Evolutionary conservation across 1,140 invertebrate genomes (phyloP).

Genomic region (Drosophila nikananu): DNA sequence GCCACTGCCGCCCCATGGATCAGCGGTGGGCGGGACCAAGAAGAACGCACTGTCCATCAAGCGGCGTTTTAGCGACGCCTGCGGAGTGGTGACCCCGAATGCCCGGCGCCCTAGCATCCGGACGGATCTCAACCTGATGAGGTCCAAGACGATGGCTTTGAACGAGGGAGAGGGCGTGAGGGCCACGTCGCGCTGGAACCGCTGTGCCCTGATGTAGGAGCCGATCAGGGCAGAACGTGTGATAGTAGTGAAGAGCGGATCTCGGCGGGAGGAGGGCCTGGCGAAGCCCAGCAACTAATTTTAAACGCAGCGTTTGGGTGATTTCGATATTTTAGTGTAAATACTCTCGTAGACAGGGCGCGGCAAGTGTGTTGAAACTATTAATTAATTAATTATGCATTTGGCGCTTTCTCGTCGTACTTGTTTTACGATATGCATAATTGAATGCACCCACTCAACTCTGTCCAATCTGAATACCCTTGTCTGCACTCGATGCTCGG

Average conservation of each 20-base stretch:
- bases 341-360: constrained; percentile 42
- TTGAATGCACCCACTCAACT: constrained; percentile 28
- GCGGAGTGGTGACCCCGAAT: constrained; percentile 93
- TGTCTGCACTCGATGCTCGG: constrained; percentile 31
- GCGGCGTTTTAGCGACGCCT: constrained; percentile 92
- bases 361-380: constrained; percentile 34
- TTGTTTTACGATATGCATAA: constrained; percentile 39
- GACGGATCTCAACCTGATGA: constrained; percentile 94
- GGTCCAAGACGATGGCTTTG: constrained; percentile 91
- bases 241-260: constrained; percentile 65
- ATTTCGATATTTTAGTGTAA: constrained; percentile 74
- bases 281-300: constrained; percentile 50
- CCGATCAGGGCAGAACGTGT: constrained; percentile 37
- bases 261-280: background rate
- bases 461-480: constrained; percentile 20
- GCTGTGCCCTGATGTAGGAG: constrained; percentile 72
- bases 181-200: constrained; percentile 74
- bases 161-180: constrained; percentile 87
- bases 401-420: constrained; percentile 48
- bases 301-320: constrained; percentile 79
- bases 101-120: constrained; percentile 93
- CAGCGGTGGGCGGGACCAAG: constrained; percentile 89
- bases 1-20: constrained; percentile 89
- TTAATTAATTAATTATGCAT: constrained; percentile 35
- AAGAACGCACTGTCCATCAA: constrained; percentile 92